These are phyloP conservation scores for Thalassoma bifasciatum DNA, from an alignment of 2,113 vertebrate species.

Conservation along the genomic window DNA sequence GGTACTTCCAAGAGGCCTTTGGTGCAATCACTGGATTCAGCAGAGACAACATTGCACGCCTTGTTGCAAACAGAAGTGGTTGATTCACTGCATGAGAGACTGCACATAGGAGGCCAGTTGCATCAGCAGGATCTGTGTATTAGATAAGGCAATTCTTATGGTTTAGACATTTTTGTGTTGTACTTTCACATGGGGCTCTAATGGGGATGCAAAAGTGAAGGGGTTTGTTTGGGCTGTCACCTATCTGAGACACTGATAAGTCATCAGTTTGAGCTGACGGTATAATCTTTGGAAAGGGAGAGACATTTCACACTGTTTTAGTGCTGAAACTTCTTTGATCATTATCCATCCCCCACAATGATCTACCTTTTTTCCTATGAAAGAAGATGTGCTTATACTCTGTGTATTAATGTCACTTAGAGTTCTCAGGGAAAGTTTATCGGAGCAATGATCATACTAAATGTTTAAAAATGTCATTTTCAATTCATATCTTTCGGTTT, in stretches of 20 bases:
- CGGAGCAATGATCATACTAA: neutral
- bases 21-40: slow-evolving; percentile 21
- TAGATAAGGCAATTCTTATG: neutral
- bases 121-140: neutral
- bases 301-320: slow-evolving; percentile 6
- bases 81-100: neutral
- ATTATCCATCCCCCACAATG: neutral
- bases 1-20: slow-evolving; percentile 11
- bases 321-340: neutral
- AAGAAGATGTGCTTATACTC: neutral
- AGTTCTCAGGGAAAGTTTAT: neutral
- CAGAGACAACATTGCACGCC: neutral
- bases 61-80: neutral
- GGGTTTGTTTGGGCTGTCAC: slow-evolving; percentile 11
- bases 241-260: slow-evolving; percentile 10
- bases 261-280: slow-evolving; percentile 8
- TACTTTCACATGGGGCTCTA: neutral
- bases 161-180: neutral
- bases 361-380: neutral
- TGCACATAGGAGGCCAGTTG: neutral
- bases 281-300: neutral
- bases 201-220: slow-evolving; percentile 11
- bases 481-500: too few species aligned
- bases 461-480: neutral
- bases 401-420: neutral